A percentile compares a stretch with the other conserved stretches of the same genome.
Conservation (phyloP, 2,797 vertebrate genomes). For the Potorous gilbertii region DNA sequence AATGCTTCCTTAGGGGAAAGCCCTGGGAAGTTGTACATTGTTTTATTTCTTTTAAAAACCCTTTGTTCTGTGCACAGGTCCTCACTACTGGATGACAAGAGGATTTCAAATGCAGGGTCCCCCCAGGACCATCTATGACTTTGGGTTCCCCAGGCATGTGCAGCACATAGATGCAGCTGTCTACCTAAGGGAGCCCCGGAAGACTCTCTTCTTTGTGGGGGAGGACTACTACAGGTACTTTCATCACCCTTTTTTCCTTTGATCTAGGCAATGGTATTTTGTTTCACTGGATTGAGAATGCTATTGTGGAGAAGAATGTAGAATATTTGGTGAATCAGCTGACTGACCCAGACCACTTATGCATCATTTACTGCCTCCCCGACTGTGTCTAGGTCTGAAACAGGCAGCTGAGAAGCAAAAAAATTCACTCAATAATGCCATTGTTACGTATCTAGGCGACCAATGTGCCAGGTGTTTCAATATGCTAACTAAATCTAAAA, state of each 20-base stretch:
- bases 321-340: neutral
- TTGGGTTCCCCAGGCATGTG: slow-evolving; percentile 71
- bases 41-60: neutral
- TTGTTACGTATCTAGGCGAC: neutral
- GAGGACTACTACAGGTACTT: slow-evolving; percentile 78
- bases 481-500: slow-evolving; percentile 26
- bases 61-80: slow-evolving; percentile 64
- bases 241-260: neutral
- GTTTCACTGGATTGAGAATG: neutral
- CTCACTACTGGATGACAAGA: slow-evolving; percentile 78
- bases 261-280: neutral
- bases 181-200: slow-evolving; percentile 74
- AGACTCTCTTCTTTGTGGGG: slow-evolving; percentile 79
- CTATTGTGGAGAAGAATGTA: slow-evolving; percentile 2
- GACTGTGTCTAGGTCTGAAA: slow-evolving; percentile 16
- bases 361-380: slow-evolving; percentile 7
- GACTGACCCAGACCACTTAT: neutral
- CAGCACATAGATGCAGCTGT: slow-evolving; percentile 73
- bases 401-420: slow-evolving; percentile 27
- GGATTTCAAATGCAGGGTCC: slow-evolving; percentile 77
- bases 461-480: slow-evolving; percentile 15
- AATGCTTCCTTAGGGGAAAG: neutral
- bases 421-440: neutral
- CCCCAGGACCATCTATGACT: slow-evolving; percentile 77
- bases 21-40: neutral